These are phyloP conservation scores for Sebastes paucispinis DNA, from an alignment of 2,797 vertebrate genomes.

Conservation along the genomic window DNA sequence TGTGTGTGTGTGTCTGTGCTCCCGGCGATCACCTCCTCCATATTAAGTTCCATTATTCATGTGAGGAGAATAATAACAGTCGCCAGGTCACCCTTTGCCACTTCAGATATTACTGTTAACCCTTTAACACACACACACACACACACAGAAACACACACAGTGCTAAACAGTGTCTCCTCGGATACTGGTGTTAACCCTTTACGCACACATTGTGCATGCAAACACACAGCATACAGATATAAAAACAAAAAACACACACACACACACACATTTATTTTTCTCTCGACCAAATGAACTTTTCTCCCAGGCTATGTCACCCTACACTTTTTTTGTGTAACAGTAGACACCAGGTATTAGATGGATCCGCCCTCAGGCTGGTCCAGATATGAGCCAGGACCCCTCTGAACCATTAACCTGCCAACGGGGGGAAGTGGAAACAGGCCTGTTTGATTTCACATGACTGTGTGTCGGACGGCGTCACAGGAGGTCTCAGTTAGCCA, in stretches of 20 bases:
- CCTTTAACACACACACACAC: constrained; percentile 31
- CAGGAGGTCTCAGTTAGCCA: constrained; percentile 49
- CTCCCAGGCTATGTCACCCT: background rate
- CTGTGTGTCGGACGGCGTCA: constrained; percentile 60
- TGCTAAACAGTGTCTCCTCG: constrained; percentile 14
- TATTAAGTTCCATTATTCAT: constrained; percentile 84
- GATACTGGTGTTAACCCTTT: constrained; percentile 24
- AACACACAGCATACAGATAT: background rate
- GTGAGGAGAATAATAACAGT: constrained; percentile 75
- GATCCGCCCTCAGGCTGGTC: constrained; percentile 33
- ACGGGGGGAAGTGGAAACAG: constrained; percentile 31
- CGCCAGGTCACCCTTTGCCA: constrained; percentile 59
- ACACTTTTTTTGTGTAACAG: constrained; percentile 18
- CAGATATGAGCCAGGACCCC: constrained; percentile 50
- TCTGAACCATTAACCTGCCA: constrained; percentile 46
- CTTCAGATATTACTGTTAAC: constrained; percentile 77
- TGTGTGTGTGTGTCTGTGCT: constrained; percentile 45
- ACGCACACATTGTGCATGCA: background rate
- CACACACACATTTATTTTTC: background rate
- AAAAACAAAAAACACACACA: background rate
- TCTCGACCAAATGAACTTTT: background rate
- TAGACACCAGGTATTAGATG: constrained; percentile 57
- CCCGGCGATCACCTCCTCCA: constrained; percentile 66
- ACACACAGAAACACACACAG: constrained; percentile 6
- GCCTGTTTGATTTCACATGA: constrained; percentile 46